Evolutionary conservation across 2,797 vertebrate genomes (phyloP).

Genomic region (Choloepus didactylus): DNA sequence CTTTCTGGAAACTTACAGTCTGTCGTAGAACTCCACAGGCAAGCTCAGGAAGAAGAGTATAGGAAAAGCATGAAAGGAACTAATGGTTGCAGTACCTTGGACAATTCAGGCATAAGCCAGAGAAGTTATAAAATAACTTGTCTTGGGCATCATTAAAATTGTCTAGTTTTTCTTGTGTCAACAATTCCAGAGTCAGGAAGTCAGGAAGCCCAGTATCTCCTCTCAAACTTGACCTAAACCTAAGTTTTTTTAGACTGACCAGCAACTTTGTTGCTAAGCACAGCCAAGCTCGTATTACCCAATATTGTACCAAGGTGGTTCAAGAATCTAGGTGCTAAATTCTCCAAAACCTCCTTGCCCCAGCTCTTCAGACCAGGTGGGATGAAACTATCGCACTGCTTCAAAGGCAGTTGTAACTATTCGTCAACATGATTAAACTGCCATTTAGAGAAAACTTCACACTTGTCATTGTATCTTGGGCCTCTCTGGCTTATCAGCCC

Average conservation of each 20-base stretch:
- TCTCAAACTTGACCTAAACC: background rate
- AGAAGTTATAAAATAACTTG: background rate
- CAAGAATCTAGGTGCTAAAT: background rate
- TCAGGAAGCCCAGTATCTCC: background rate
- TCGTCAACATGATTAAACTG: conserved; percentile 7
- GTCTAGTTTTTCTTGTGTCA: background rate
- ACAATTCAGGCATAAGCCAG: background rate
- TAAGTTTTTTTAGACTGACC: background rate
- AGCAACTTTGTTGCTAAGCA: background rate
- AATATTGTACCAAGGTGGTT: background rate
- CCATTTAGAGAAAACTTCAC: conserved; percentile 7
- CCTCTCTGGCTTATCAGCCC: conserved; percentile 26
- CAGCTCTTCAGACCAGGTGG: background rate
- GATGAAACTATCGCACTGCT: conserved; percentile 5
- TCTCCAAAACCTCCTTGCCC: background rate
- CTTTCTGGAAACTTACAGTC: background rate
- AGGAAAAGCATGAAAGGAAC: background rate
- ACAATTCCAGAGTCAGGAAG: background rate
- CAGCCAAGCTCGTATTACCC: background rate
- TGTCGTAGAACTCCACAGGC: background rate
- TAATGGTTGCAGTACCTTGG: background rate
- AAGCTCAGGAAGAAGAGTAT: background rate
- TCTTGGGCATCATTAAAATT: background rate
- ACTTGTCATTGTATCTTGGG: background rate
- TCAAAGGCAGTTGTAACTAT: conserved; percentile 17